Percentiles rank a stretch among this genome's conserved stretches.
phyloP scores from a whole-genome alignment of 1,140 invertebrate species.

The Megalopta genalis region DNA sequence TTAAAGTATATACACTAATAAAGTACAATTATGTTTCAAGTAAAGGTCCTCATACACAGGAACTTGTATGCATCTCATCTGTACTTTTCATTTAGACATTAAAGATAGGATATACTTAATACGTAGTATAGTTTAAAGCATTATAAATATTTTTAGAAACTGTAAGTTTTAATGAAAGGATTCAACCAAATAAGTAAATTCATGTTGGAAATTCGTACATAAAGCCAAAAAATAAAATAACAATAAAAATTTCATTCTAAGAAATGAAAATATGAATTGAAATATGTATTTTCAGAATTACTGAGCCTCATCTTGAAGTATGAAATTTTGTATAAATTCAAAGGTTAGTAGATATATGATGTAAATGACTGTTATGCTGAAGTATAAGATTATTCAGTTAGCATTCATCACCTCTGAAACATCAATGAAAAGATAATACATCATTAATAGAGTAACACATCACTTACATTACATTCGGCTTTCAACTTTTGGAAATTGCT shows the following conservation, averaged over 20 bases:
- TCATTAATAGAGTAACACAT: conserved; percentile 18
- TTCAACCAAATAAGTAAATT: conserved; percentile 10
- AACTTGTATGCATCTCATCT: conserved; percentile 24
- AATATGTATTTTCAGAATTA: conserved; percentile 48
- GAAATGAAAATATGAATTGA: conserved; percentile 21
- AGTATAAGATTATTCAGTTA: conserved; percentile 17
- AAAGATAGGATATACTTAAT: background rate
- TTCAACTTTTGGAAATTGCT: conserved; percentile 1
- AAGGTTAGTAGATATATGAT: conserved; percentile 44
- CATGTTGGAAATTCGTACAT: conserved; percentile 12
- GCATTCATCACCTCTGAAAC: conserved; percentile 21
- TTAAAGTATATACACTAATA: background rate
- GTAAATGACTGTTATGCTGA: conserved; percentile 27
- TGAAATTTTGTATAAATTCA: conserved; percentile 44
- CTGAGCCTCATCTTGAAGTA: conserved; percentile 39
- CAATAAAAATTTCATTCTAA: conserved; percentile 5
- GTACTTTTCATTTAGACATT: conserved; percentile 24
- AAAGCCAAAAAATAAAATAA: conserved; percentile 13
- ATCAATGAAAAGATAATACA: conserved; percentile 5
- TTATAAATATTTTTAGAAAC: background rate
- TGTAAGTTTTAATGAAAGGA: background rate
- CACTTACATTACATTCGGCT: conserved; percentile 17
- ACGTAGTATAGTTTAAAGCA: background rate
- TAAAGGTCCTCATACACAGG: conserved; percentile 3
- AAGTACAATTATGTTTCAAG: conserved; percentile 2